These are phyloP conservation scores for Hirtodrosophila cameraria DNA, from an alignment of 2,888 invertebrate species.

Conservation along the genomic window DNA sequence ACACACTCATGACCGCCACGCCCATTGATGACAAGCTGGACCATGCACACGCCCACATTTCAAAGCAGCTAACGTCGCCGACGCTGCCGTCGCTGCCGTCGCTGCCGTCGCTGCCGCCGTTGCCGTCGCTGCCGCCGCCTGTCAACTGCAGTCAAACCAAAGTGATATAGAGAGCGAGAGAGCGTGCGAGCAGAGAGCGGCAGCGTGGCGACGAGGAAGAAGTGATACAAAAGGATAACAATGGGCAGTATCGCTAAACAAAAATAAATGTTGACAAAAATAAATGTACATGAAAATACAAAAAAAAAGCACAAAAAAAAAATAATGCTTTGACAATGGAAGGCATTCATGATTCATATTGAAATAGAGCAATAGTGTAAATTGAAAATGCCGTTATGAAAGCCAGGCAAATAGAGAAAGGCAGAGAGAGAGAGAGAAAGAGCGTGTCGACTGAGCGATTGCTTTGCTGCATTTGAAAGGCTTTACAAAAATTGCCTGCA, in stretches of 20 bases:
- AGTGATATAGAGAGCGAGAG: slow-evolving; percentile 31
- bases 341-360: slow-evolving; percentile 46
- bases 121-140: too few species aligned
- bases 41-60: slow-evolving; percentile 56
- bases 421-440: not conserved
- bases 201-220: not conserved
- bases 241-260: slow-evolving; percentile 31
- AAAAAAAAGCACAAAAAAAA: slow-evolving; percentile 32
- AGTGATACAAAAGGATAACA: slow-evolving; percentile 33
- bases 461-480: slow-evolving; percentile 37
- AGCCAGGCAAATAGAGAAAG: slow-evolving; percentile 2
- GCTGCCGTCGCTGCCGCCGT: too few species aligned
- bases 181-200: not conserved
- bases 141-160: slow-evolving; percentile 49
- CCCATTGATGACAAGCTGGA: slow-evolving; percentile 58
- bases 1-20: slow-evolving; percentile 40
- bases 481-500: slow-evolving; percentile 44
- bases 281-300: slow-evolving; percentile 27
- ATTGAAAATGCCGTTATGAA: slow-evolving; percentile 51
- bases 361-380: slow-evolving; percentile 52
- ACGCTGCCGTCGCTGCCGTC: too few species aligned
- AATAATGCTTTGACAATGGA: slow-evolving; percentile 53
- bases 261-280: slow-evolving; percentile 31
- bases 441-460: slow-evolving; percentile 16
- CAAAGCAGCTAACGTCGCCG: too few species aligned